Conservation (phyloP, 2,797 vertebrate species). For the Neosilurus hyrtlii region DNA sequence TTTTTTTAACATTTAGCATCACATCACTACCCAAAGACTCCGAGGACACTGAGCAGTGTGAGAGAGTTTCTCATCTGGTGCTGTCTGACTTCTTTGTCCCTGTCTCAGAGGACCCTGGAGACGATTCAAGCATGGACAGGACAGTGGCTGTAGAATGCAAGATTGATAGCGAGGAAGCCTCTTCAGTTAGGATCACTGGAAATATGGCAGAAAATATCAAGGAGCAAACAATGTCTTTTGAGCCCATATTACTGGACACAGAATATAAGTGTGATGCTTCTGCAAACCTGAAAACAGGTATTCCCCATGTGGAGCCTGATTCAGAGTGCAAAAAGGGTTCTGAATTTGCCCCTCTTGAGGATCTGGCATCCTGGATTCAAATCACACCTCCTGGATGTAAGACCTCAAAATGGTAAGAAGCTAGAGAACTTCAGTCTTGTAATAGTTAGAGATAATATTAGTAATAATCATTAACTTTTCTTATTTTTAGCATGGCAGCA, state of each 20-base stretch:
- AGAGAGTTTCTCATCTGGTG: slow-evolving; percentile 24
- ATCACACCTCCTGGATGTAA: background rate
- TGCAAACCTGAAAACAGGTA: background rate
- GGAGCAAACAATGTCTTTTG: background rate
- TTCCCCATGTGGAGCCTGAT: background rate
- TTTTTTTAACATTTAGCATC: background rate
- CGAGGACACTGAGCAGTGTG: background rate
- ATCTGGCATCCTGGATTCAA: background rate
- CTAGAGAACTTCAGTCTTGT: background rate
- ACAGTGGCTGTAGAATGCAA: background rate
- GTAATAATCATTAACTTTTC: background rate
- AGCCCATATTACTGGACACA: background rate
- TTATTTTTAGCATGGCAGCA: background rate
- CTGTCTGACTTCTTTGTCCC: slow-evolving; percentile 39
- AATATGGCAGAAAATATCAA: background rate
- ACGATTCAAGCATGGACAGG: background rate
- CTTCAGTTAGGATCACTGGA: background rate
- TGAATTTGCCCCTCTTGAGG: background rate
- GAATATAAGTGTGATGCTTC: background rate
- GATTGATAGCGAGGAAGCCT: background rate
- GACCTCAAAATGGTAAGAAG: slow-evolving; percentile 1
- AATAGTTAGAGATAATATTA: too few species aligned
- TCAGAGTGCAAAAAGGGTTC: background rate
- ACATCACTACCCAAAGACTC: slow-evolving; percentile 6
- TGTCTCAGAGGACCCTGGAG: slow-evolving; percentile 22